Evolutionary conservation across 2,113 vertebrate genomes (phyloP).

Genomic region (Ammodytes marinus): DNA sequence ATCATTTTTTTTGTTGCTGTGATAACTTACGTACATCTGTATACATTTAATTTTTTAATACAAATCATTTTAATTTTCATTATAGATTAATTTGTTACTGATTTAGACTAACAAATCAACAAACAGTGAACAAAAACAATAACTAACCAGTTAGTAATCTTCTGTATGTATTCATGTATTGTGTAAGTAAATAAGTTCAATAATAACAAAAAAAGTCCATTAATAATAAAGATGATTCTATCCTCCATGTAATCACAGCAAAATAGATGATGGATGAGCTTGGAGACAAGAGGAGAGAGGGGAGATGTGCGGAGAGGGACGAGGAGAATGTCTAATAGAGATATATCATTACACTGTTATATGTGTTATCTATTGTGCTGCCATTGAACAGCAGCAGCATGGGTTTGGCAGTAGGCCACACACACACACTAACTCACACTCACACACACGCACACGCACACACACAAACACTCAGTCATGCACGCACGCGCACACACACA

Average conservation of each 20-base stretch:
- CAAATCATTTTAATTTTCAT: not conserved
- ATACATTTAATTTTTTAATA: no score
- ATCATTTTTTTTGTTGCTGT: no score
- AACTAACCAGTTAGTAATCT: not conserved
- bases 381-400: slow-evolving; percentile 74
- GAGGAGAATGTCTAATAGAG: slow-evolving; percentile 65
- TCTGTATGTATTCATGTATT: not conserved
- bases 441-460: slow-evolving; percentile 44
- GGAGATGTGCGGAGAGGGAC: slow-evolving; percentile 20
- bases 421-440: slow-evolving; percentile 47
- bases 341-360: slow-evolving; percentile 79
- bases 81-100: not conserved
- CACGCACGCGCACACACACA: slow-evolving; percentile 21
- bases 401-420: slow-evolving; percentile 69
- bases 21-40: no score
- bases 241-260: not conserved
- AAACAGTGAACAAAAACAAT: no score
- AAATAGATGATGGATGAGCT: slow-evolving; percentile 6
- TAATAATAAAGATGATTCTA: not conserved
- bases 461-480: slow-evolving; percentile 23
- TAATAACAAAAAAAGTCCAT: not conserved
- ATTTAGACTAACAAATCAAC: no score
- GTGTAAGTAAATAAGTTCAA: not conserved
- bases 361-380: slow-evolving; percentile 76
- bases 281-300: not conserved